Evolutionary conservation across 2,888 invertebrate species (phyloP), one percentile per base, ranked within the genome.

Genomic region (Agrochola lychnidis): DNA sequence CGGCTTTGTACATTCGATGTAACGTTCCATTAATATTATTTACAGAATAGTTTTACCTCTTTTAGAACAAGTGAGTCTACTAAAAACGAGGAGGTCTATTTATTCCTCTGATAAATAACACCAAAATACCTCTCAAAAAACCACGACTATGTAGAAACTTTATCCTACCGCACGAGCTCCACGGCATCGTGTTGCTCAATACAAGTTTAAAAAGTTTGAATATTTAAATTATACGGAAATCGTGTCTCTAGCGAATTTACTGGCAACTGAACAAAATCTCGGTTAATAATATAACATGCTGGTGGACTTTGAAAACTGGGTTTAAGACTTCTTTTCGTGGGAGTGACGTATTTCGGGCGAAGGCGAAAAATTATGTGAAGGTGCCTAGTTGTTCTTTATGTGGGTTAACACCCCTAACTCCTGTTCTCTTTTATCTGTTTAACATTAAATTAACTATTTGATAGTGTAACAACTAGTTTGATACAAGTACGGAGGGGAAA

Each of bases 121-220:
- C 25, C 10, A 61, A 67, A 70, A 79, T 40, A 59, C 62, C 14
- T 57, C 1, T 70, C 25, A 61, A 66, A 71, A 69, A 16, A 16
- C 22, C 36, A 14, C 25, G 36, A 30, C 6, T 61, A 67, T 67
- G 59, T 61, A 7, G 14, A 70, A 83, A 76, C 57, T 73, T 82
- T 63, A 74, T 22, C 57, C 56, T 40, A 36, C 25, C 14, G 6
- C 61, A 42, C 70, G 22, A 71, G 30, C 45, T 48, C 59, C 12
- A 9, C n/a, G 40, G n/a, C 61, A 56, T 76, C 48, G 69, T 57
- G 53, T 70, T 53, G 69, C 68, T 76, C 79, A 72, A 85, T 85
- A 74, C 86, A 87, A 85, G 57, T 87, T 82, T 82, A 61, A 85
- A 76, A 87, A 87, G 78, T 85, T 70, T 85, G 51, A 87, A 85